Base-by-base conservation (phyloP, 2,888 invertebrate species). In the Rugalucina vietnamica region DNA sequence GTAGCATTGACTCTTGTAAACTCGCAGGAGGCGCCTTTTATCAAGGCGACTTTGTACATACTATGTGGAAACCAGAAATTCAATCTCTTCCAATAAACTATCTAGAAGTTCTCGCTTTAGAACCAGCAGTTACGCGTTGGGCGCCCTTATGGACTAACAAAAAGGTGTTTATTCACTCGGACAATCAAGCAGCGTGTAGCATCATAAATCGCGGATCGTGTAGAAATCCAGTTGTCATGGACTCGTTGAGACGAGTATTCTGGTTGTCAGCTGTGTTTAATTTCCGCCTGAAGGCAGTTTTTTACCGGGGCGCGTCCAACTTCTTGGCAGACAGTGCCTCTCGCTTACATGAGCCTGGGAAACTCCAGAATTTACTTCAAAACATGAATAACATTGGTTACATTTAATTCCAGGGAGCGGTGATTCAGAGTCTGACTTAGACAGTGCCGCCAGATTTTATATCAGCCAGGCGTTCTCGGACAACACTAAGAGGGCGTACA, bases 191-290 rank as follows among this genome's bases (percentile, higher is more conserved):
- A 24, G 78, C 82, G 27, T 60, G 65, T 5, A 27, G 74, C 21
- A 82, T 82, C 29, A 82, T 82, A 29, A 82, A 78, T 36, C 78
- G 73, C 69, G 82, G 78, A 18, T 72, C 65, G 8, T 80, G 75
- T 43, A 74, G 50, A 49, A 27, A 80, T n/a, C 18, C 37, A 21
- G 24, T 14, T 29, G 79, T 74, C 34, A 80, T 75, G 80, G 65
- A 27, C n/a, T 75, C 70, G 1, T 37, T 81, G 24, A 65, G 70
- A 4, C 50, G 72, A n/a, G n/a, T 76, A 8, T 81, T 76, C 34
- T 81, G 81, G 76, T 32, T 49, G 39, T 70, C 70, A 29, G 79
- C 60, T 29, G 50, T 69, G 21, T 74, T 60, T 43, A 80, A 65
- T 37, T 81, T 81, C 29, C 57, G 74, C 18, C 32, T 74, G 4